Percentiles rank a stretch among this genome's conserved stretches.
Conservation (phyloP, 2,888 invertebrate species). For the Autographa pulchrina region DNA sequence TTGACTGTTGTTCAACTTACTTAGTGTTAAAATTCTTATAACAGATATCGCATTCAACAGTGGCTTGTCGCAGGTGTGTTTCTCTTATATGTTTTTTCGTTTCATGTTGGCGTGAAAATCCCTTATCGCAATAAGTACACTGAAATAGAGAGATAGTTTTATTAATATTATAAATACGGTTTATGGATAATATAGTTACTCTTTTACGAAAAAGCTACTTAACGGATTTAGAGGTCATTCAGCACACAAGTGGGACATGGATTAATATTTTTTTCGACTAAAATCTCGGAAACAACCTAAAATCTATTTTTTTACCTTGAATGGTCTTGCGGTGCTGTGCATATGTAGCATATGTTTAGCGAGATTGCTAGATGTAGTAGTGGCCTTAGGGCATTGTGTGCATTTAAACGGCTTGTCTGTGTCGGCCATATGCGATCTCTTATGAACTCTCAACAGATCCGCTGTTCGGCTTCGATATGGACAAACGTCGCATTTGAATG, state of each 20-base stretch:
- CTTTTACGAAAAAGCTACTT: no score
- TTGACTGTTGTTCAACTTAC: constrained; percentile 68
- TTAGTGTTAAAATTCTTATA: constrained; percentile 85
- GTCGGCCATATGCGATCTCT: constrained; percentile 78
- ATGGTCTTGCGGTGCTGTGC: constrained; percentile 80
- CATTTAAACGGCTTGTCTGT: constrained; percentile 84
- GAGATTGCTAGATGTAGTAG: constrained; percentile 82
- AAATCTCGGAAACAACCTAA: no score
- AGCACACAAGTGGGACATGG: no score
- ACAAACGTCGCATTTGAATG: constrained; percentile 82
- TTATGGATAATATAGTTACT: no score
- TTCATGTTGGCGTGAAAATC: constrained; percentile 83
- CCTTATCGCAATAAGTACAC: constrained; percentile 85
- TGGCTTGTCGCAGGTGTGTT: constrained; percentile 82
- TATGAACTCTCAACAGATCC: constrained; percentile 83
- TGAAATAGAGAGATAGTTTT: constrained; percentile 61
- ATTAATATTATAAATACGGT: no score
- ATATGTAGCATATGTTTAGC: constrained; percentile 84
- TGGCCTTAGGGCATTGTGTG: constrained; percentile 79
- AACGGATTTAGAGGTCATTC: no score
- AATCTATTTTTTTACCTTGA: constrained; percentile 71
- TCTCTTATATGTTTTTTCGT: constrained; percentile 83
- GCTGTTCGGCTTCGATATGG: constrained; percentile 83
- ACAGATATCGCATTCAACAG: constrained; percentile 83
- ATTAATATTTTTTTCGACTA: no score